phyloP scores from a whole-genome alignment of 2,888 invertebrate species.

The Helicoverpa assulta region DNA sequence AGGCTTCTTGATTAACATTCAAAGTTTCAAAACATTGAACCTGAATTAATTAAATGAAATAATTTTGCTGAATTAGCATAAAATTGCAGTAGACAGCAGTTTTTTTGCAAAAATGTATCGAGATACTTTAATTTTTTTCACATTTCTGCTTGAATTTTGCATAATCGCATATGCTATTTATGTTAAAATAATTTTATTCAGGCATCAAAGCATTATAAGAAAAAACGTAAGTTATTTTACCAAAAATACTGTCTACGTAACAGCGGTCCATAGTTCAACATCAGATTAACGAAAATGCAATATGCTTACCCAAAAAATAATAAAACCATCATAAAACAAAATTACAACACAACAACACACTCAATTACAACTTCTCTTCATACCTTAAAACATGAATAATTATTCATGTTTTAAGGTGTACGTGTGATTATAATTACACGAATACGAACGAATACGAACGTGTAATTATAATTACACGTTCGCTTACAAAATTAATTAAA shows the following conservation, averaged over 20 bases:
- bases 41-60: background rate
- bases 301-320: background rate
- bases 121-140: too few species aligned
- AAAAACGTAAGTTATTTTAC: background rate
- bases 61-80: background rate
- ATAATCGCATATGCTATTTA: too few species aligned
- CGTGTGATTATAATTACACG: too few species aligned
- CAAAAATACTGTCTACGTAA: background rate
- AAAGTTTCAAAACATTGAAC: slow-evolving; percentile 13
- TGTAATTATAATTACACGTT: too few species aligned
- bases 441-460: too few species aligned
- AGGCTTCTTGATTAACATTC: slow-evolving; percentile 51
- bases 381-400: slow-evolving; percentile 10
- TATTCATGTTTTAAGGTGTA: too few species aligned
- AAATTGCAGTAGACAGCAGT: too few species aligned
- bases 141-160: too few species aligned
- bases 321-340: background rate
- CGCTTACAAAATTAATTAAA: slow-evolving; percentile 17
- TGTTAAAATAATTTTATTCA: too few species aligned
- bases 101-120: too few species aligned
- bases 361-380: background rate
- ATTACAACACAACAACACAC: background rate
- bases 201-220: too few species aligned
- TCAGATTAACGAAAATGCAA: background rate
- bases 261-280: background rate